Base-by-base conservation (phyloP, 2,797 vertebrate genomes). In the Parotocinclus haroldoi region DNA sequence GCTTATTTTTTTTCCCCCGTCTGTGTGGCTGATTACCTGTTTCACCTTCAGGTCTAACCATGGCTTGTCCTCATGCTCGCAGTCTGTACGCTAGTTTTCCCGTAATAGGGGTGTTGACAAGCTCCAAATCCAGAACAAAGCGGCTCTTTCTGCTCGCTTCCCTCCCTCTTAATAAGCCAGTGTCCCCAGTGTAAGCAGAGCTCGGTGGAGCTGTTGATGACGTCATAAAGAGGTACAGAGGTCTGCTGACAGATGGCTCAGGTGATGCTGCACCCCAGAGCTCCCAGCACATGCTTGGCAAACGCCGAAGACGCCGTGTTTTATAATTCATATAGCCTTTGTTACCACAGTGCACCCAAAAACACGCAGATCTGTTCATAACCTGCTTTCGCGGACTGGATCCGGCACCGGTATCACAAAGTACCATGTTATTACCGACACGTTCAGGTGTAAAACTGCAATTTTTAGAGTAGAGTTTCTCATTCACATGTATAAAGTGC, bases 241-340 rank as follows among this genome's bases (percentile, higher is more conserved):
- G 74, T 58, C 46, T 51, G 66, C 68, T 66, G 78, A 82, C 76
- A 75, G 81, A 84, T 79, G 76, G 82, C 58, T 50, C 63, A 78
- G 77, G 80, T 78, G 74, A 75, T 64, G 57, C 17, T 69, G 71
- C 64, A 39, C 51, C 66, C 50, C n/a, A n/a, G 10, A 54, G 63
- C 66, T 19, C 54, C 40, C 55, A 10, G 66, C 75, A 66, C 70
- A 60, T 64, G 39, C 44, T 68, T 55, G 55, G 45, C 38, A 27
- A 50, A 74, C 71, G 73, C 66, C 63, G 12, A 48, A n/a, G 11
- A 63, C 55, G 37, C 16, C 9, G 3, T 18, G n/a, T 36, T 63
- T 46, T 68, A 77, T 83, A 73, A 83, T 84, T 81, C 59, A 82
- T 73, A 49, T 50, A 27, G 42, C 64, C 59, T 53, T 62, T 62